Evolutionary conservation across 2,888 invertebrate species (phyloP), one percentile per base, ranked within the genome.

Genomic region (Galeruca laticollis): DNA sequence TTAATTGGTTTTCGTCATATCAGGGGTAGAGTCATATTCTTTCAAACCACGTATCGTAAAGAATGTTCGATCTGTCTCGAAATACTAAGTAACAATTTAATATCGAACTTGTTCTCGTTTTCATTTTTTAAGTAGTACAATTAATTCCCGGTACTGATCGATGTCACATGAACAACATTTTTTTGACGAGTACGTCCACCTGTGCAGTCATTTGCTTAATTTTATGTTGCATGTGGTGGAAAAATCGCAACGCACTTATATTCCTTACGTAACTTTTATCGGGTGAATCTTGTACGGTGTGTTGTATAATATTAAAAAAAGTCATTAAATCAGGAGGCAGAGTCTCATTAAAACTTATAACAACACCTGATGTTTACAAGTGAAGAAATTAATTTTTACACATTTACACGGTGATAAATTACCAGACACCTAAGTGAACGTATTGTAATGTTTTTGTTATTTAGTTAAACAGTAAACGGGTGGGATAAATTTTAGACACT

Each of bases 341-440:
- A 43, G 56, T 57, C 65, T 65, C 65, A 65, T 65, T 63, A 51
- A 63, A 63, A 62, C 20, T 15, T 49, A 40, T 26, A n/a, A 40
- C 59, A 59, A 33, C 66, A 62, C 63, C 63, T 63, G 63, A 57
- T 69, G 63, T 69, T 69, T 57, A 69, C 60, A 69, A 61, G 59
- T 51, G 9, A 40, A 31, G 40, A 68, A 59, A 69, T 63, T 69
- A 63, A 63, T 40, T 51, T 63, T 57, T 43, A 69, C 68, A 60
- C 52, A 59, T 63, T 57, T 31, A 51, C 35, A 59, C n/a, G 40
- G 33, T 49, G 26, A 57, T 65, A 65, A 57, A 65, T 59, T 61
- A 40, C 49, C 11, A 20, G 26, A 1, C 6, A 31, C 43, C 11
- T 6, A n/a, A n/a, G n/a, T n/a, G n/a, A n/a, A n/a, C n/a, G n/a